Evolutionary conservation across 2,888 invertebrate genomes (phyloP).

Genomic region (Meteorus colon): DNA sequence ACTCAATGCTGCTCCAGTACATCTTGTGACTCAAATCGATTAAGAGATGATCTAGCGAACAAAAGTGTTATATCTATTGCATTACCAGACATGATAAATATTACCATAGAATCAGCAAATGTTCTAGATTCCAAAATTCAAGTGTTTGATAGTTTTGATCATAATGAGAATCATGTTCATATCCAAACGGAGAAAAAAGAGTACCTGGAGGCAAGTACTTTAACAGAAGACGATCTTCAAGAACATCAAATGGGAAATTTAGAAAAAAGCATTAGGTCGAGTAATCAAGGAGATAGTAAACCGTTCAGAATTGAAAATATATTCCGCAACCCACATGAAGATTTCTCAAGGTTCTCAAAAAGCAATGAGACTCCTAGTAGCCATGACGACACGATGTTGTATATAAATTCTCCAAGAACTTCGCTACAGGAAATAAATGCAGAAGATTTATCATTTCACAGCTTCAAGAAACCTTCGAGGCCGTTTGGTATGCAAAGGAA

Average conservation of each 20-base stretch:
- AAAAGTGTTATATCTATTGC: constrained; percentile 65
- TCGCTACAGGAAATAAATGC: constrained; percentile 52
- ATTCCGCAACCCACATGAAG: constrained; percentile 57
- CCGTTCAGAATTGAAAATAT: constrained; percentile 65
- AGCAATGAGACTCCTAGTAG: not conserved
- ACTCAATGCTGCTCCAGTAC: not conserved
- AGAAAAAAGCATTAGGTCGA: constrained; percentile 46
- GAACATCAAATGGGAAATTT: constrained; percentile 48
- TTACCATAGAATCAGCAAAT: constrained; percentile 64
- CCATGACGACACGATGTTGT: constrained; percentile 57
- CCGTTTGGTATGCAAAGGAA: constrained; percentile 27
- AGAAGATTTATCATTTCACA: constrained; percentile 46
- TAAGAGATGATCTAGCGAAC: constrained; percentile 49
- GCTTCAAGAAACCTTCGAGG: constrained; percentile 23
- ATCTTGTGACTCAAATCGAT: not conserved
- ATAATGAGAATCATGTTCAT: constrained; percentile 50
- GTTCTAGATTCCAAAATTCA: constrained; percentile 62
- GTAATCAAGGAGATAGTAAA: constrained; percentile 58
- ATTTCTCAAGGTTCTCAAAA: not conserved
- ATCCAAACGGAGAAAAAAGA: constrained; percentile 59
- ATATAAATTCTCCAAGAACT: constrained; percentile 63
- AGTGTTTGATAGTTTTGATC: constrained; percentile 52
- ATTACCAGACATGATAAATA: constrained; percentile 64
- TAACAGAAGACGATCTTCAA: constrained; percentile 45
- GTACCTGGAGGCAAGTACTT: constrained; percentile 45